Percentiles rank a stretch among this genome's conserved stretches.
These are phyloP conservation scores for Spermophilus dauricus DNA, from an alignment of 2,113 vertebrate genomes.

Conservation along the genomic window DNA sequence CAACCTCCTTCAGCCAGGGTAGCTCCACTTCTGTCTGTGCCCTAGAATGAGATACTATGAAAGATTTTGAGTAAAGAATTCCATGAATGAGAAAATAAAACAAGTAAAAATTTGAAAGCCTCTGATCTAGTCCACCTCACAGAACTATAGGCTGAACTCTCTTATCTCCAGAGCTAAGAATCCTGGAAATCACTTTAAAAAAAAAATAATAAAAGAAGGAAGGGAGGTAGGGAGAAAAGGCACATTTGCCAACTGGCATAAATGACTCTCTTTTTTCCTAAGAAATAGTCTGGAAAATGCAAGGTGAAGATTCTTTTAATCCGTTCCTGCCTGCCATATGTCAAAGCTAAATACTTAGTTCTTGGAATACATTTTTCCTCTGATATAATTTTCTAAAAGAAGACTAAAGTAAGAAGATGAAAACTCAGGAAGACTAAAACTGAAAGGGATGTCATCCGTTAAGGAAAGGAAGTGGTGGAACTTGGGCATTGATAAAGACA, in stretches of 20 bases:
- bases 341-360: not conserved
- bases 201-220: not conserved
- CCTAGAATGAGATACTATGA: not conserved
- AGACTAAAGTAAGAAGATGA: not conserved
- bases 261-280: not conserved
- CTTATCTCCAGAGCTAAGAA: not conserved
- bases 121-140: not conserved
- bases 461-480: not conserved
- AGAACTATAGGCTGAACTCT: not conserved
- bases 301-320: not conserved
- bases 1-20: not conserved
- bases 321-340: not conserved
- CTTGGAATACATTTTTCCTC: not conserved
- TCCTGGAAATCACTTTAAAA: not conserved
- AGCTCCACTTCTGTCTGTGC: not conserved
- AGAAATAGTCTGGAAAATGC: not conserved
- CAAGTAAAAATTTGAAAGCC: not conserved
- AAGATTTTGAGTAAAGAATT: slow-evolving; percentile 9
- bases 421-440: not conserved
- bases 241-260: not conserved
- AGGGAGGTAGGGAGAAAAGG: accelerated
- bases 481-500: not conserved
- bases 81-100: not conserved
- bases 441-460: not conserved
- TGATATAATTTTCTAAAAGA: slow-evolving; percentile 43